Evolutionary conservation across 2,888 invertebrate species (phyloP).

Genomic region (Spisula subtruncata): DNA sequence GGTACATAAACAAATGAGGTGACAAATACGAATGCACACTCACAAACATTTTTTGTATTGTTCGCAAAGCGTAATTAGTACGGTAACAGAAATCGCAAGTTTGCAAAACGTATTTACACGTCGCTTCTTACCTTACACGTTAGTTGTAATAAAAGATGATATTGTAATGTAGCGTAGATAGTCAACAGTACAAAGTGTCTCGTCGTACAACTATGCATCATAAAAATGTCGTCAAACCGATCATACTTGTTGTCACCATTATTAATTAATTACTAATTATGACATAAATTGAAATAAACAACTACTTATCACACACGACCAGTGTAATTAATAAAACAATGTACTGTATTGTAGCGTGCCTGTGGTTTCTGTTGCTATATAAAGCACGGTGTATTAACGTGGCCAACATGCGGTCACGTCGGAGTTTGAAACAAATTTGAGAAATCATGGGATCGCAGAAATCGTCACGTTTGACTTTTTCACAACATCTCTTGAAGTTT

Average conservation of each 20-base stretch:
- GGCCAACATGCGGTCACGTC: too few relatives aligned
- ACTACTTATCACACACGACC: background rate
- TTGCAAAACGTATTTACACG: too few relatives aligned
- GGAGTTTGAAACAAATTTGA: too few relatives aligned
- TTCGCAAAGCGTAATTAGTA: too few relatives aligned
- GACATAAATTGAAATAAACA: background rate
- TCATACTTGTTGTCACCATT: background rate
- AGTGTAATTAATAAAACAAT: background rate
- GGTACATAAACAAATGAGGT: too few relatives aligned
- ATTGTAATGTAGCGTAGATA: background rate
- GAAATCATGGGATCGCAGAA: too few relatives aligned
- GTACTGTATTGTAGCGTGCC: background rate
- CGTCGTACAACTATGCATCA: background rate
- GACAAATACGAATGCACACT: too few relatives aligned
- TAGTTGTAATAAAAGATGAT: background rate
- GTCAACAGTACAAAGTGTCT: slow-evolving; percentile 3
- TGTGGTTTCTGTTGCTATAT: background rate
- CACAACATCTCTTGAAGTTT: too few relatives aligned
- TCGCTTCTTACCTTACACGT: background rate
- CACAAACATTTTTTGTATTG: too few relatives aligned
- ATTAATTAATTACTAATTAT: slow-evolving; percentile 16
- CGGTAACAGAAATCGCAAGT: too few relatives aligned
- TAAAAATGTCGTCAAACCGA: background rate
- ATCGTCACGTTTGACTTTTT: too few relatives aligned
- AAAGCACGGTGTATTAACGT: too few relatives aligned